phyloP scores from a whole-genome alignment of 2,113 vertebrate species.

The Stigmatopora nigra region DNA sequence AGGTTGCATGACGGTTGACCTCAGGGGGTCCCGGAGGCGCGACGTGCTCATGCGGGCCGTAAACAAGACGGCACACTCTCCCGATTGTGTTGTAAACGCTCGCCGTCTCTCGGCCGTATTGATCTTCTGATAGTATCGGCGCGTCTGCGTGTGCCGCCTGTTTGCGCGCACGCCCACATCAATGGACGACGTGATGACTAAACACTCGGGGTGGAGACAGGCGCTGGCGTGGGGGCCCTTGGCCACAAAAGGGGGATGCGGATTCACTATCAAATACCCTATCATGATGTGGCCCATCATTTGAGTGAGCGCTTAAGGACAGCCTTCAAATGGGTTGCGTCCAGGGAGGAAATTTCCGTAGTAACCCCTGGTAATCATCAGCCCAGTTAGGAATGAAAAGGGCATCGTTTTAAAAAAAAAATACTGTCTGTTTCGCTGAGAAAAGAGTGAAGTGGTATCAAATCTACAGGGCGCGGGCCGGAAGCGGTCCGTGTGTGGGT shows the following conservation, averaged over 20 bases:
- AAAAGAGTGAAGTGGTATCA: too few relatives aligned
- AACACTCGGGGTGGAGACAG: constrained; percentile 21
- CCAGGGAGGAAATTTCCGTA: too few relatives aligned
- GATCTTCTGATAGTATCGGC: constrained; percentile 34
- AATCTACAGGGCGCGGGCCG: too few relatives aligned
- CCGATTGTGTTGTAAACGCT: constrained; percentile 23
- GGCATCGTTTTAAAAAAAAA: too few relatives aligned
- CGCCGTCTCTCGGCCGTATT: constrained; percentile 12
- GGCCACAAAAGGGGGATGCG: neutral
- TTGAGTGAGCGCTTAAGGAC: too few relatives aligned
- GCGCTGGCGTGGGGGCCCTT: neutral
- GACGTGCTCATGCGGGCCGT: neutral
- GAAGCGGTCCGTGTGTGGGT: too few relatives aligned
- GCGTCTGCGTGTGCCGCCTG: constrained; percentile 29
- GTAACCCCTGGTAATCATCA: too few relatives aligned
- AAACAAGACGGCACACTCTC: constrained; percentile 51
- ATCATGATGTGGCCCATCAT: neutral
- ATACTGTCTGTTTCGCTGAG: too few relatives aligned
- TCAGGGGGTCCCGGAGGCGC: neutral
- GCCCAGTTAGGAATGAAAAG: too few relatives aligned
- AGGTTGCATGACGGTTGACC: neutral
- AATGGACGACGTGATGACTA: constrained; percentile 29
- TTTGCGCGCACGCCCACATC: constrained; percentile 19
- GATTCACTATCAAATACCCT: neutral
- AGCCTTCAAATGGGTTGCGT: too few relatives aligned